These are phyloP conservation scores for Dascillus cervinus DNA, from an alignment of 2,888 invertebrate species.

Conservation along the genomic window DNA sequence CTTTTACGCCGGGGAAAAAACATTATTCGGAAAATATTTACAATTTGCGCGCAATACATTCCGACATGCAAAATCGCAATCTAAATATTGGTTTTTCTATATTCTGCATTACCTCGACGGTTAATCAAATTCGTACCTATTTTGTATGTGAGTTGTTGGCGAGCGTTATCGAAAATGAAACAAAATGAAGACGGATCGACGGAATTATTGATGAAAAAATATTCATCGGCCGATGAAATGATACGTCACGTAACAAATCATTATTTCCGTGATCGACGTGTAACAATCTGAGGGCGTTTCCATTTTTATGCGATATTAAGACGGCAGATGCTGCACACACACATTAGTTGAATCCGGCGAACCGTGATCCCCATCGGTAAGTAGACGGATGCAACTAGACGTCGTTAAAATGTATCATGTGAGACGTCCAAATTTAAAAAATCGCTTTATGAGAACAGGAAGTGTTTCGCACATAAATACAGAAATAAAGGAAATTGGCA, in stretches of 20 bases:
- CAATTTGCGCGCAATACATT: constrained; percentile 3
- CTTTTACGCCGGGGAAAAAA: no score
- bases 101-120: no score
- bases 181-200: no score
- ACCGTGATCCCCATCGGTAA: constrained; percentile 17
- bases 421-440: no score
- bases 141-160: no score
- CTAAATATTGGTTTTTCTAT: constrained; percentile 13
- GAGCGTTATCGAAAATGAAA: no score
- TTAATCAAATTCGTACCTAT: no score
- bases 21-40: no score
- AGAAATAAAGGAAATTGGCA: no score
- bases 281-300: constrained; percentile 8
- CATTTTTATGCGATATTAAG: constrained; percentile 15
- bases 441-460: no score
- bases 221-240: neutral
- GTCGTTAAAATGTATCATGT: constrained; percentile 21
- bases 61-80: constrained; percentile 5
- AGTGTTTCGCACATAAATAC: no score
- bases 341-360: constrained; percentile 9
- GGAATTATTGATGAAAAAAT: constrained; percentile 1
- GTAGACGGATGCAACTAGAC: constrained; percentile 14
- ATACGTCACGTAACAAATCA: constrained; percentile 7
- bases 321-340: constrained; percentile 14
- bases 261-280: constrained; percentile 11